These are phyloP conservation scores for Cheilosia urbana DNA, from an alignment of 2,888 invertebrate species.

Conservation along the genomic window DNA sequence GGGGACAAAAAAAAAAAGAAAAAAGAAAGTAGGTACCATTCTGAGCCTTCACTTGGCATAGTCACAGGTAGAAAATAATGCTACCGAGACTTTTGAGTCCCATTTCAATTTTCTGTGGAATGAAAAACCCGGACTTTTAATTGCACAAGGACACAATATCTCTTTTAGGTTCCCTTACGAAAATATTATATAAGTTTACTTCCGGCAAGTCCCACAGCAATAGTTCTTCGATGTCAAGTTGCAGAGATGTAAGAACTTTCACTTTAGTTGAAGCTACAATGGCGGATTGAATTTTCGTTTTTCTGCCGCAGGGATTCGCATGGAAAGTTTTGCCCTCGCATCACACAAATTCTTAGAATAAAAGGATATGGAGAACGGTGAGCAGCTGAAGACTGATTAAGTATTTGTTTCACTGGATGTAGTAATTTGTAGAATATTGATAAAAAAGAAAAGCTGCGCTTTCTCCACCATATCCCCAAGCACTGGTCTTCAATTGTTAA, in stretches of 20 bases:
- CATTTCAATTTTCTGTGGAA: conserved; percentile 46
- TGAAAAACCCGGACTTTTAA: conserved; percentile 28
- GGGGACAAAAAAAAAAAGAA: neutral
- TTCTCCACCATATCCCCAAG: no score
- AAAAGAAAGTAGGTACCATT: neutral
- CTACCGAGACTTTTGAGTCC: conserved; percentile 48
- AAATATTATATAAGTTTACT: neutral
- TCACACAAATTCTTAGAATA: no score
- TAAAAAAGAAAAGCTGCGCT: no score
- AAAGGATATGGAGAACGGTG: no score
- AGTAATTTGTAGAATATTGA: no score
- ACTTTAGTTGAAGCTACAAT: conserved; percentile 1
- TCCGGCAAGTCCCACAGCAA: conserved; percentile 26
- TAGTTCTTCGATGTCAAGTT: conserved; percentile 48
- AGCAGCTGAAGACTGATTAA: no score
- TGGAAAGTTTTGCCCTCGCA: no score
- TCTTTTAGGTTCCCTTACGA: conserved; percentile 3
- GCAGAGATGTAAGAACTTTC: conserved; percentile 17
- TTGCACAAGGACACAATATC: conserved; percentile 37
- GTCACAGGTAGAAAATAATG: conserved; percentile 34
- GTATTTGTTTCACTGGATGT: no score
- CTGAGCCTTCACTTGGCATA: conserved; percentile 10
- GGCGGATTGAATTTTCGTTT: no score
- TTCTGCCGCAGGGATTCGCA: no score
- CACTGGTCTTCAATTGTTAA: no score